Evolutionary conservation across 2,888 invertebrate genomes (phyloP).

Genomic region (Cheilosia impressa): DNA sequence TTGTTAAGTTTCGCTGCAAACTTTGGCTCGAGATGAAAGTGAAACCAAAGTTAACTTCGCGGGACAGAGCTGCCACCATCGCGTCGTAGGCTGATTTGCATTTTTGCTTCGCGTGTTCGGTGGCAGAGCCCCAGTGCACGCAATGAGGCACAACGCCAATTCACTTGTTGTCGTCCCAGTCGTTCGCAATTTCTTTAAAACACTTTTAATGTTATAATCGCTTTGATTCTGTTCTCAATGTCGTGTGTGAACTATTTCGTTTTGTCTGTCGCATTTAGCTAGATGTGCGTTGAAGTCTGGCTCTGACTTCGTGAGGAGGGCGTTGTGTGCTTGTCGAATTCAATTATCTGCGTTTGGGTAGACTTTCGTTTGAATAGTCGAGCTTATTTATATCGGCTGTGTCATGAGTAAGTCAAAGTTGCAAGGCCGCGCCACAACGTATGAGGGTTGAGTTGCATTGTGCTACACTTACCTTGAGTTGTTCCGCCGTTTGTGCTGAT

Average conservation of each 20-base stretch:
- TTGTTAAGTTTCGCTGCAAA: conserved; percentile 46
- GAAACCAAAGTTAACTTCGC: conserved; percentile 37
- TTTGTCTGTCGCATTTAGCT: conserved; percentile 39
- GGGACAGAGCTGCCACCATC: conserved; percentile 9
- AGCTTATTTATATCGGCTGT: neutral
- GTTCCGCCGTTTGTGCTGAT: conserved; percentile 93
- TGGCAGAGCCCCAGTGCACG: conserved; percentile 53
- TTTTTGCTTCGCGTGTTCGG: conserved; percentile 66
- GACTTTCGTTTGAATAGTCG: neutral
- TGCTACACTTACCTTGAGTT: conserved; percentile 87
- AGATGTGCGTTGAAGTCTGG: conserved; percentile 37
- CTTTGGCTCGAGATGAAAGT: conserved; percentile 57
- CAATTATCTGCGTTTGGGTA: neutral
- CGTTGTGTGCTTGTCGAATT: neutral
- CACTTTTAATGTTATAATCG: conserved; percentile 58
- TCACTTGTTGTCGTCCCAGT: conserved; percentile 52
- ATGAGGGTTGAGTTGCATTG: neutral
- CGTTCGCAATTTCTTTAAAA: conserved; percentile 61
- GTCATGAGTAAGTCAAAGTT: neutral
- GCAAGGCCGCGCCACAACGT: neutral
- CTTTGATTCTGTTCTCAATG: conserved; percentile 5
- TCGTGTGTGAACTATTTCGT: conserved; percentile 19
- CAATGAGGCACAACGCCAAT: conserved; percentile 48
- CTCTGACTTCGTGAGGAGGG: neutral
- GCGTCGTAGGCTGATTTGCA: conserved; percentile 60